Base-by-base conservation (phyloP, 2,888 invertebrate genomes). In the Globia sparganii region DNA sequence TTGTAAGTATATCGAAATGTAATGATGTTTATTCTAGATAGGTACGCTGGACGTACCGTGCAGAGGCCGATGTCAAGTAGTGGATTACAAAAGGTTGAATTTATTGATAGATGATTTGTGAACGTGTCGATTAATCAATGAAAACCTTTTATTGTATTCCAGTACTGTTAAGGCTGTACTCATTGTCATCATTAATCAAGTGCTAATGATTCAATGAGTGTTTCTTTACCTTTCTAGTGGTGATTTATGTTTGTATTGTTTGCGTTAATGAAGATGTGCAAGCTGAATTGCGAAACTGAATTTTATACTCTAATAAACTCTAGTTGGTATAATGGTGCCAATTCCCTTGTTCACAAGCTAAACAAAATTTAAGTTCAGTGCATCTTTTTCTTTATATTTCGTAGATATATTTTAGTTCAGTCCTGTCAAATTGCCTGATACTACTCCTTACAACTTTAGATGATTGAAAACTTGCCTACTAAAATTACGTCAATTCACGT, bases 221-320 rank as follows among this genome's bases (percentile, higher is more conserved):
- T n/a, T 40, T 13, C 58, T 66, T 65, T 40, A 15, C 66, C 66
- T 15, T 65, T 58, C 59, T 2, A 6, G 46, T 40, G 9, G 6
- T 49, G 25, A 59, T 66, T 59, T 37, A 66, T 58, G 13, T 11
- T 11, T 59, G n/a, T 46, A 76, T 76, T 76, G 66, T 53, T n/a
- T n/a, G 25, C 4, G 53, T 11, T 53, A 25, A 9, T 53, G n/a
- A n/a, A n/a, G n/a, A 53, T 53, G 3, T 25, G 40, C 0, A 1
- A 4, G 53, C 25, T 53, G 53, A 11, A 53, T 11, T 53, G 11
- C 25, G n/a, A n/a, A 40, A 53, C 25, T 53, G n/a, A 53, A 53
- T 53, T 53, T 53, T n/a, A n/a, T 11, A 25, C 2, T 46, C 18
- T 53, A 53, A 4, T 53, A 49, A 49, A 25, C 49, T 49, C 49